These are phyloP conservation scores for Protula sp. DNA, from an alignment of 2,888 invertebrate species.

Conservation along the genomic window DNA sequence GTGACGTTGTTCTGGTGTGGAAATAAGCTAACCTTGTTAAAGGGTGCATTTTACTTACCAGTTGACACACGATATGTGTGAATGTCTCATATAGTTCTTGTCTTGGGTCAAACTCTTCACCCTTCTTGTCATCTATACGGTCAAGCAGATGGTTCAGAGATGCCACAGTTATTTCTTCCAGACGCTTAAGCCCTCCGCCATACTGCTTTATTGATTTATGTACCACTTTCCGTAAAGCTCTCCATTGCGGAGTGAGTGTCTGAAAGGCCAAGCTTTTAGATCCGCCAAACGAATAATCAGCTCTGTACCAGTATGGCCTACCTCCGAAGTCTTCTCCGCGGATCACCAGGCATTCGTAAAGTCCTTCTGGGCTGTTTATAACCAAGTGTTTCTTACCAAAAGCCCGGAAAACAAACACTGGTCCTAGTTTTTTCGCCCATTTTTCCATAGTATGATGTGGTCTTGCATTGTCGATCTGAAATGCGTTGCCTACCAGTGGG, in stretches of 20 bases:
- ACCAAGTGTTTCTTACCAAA: not conserved
- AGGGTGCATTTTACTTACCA: constrained; percentile 1
- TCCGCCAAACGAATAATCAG: not conserved
- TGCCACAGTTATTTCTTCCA: not conserved
- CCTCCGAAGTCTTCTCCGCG: not conserved
- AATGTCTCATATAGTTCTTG: not conserved
- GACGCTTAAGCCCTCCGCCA: not conserved
- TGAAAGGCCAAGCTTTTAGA: not conserved
- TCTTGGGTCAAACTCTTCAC: not conserved
- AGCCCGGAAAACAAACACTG: not conserved
- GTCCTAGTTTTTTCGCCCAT: not conserved
- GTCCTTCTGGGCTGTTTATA: not conserved
- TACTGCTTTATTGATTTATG: not conserved
- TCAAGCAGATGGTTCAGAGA: not conserved
- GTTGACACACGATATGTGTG: not conserved
- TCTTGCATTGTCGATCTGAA: not conserved
- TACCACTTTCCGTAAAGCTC: not conserved
- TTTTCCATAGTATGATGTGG: not conserved
- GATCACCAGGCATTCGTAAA: not conserved
- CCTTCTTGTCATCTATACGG: not conserved
- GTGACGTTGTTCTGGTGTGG: too few relatives aligned
- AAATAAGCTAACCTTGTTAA: too few relatives aligned
- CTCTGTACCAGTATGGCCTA: not conserved
- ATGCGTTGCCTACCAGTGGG: not conserved
- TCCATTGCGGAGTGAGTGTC: not conserved